Evolutionary conservation across 2,797 vertebrate genomes (phyloP).

Genomic region (Rousettus madagascariensis): DNA sequence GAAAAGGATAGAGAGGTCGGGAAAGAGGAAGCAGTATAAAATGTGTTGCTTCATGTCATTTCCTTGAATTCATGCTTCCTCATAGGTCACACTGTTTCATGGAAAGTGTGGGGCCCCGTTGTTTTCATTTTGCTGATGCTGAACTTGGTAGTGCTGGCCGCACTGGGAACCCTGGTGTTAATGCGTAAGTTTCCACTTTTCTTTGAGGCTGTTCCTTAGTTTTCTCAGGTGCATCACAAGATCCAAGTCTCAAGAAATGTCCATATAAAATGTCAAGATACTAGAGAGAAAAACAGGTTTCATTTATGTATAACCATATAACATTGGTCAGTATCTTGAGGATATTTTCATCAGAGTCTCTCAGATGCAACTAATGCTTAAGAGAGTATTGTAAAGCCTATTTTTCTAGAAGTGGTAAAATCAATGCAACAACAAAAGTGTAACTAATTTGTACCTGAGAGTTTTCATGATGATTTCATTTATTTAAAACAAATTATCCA

Average conservation of each 20-base stretch:
- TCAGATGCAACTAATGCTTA: not conserved
- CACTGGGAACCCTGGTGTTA: not conserved
- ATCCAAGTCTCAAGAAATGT: not conserved
- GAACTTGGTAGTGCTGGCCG: constrained; percentile 24
- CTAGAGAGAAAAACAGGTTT: not conserved
- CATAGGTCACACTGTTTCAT: not conserved
- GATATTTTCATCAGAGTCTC: not conserved
- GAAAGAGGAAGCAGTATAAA: not conserved
- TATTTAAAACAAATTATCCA: not conserved
- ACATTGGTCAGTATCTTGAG: not conserved
- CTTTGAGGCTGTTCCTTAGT: not conserved
- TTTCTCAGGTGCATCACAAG: not conserved
- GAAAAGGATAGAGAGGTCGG: not conserved
- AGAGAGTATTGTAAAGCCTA: not conserved
- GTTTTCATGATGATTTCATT: not conserved
- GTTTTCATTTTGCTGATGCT: not conserved
- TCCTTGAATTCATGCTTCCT: not conserved
- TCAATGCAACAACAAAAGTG: not conserved
- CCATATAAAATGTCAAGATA: not conserved
- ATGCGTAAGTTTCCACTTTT: constrained; percentile 20
- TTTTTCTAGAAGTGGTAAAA: not conserved
- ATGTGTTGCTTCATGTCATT: not conserved
- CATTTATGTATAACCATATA: not conserved
- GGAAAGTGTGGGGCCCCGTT: not conserved
- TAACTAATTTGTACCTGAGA: not conserved